phyloP scores from a whole-genome alignment of 2,797 vertebrate species.

The Fistularia commersonii region DNA sequence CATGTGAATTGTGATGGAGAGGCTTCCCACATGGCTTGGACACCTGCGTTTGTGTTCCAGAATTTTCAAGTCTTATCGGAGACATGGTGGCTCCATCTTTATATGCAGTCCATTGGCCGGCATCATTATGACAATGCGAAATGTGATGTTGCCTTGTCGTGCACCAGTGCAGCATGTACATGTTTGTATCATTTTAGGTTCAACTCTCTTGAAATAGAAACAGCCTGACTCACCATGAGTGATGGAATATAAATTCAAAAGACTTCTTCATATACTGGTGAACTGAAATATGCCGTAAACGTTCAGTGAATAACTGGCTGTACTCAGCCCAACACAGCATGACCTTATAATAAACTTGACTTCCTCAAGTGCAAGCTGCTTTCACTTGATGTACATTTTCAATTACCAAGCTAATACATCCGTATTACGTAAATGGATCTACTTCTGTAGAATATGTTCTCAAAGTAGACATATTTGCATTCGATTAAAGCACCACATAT shows the following conservation, averaged over 20 bases:
- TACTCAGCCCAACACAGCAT: conserved; percentile 35
- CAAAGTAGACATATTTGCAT: conserved; percentile 31
- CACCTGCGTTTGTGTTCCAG: no score
- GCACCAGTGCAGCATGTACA: conserved; percentile 64
- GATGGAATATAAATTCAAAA: conserved; percentile 25
- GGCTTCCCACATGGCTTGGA: no score
- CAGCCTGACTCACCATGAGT: conserved; percentile 35
- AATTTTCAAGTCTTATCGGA: no score
- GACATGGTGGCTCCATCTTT: no score
- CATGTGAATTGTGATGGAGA: no score
- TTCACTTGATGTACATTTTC: conserved; percentile 39
- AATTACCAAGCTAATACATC: conserved; percentile 23
- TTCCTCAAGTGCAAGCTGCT: conserved; percentile 43
- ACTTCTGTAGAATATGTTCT: conserved; percentile 33
- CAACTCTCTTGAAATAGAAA: conserved; percentile 34
- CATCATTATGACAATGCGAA: conserved; percentile 44
- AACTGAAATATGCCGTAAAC: conserved; percentile 29
- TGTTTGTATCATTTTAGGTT: conserved; percentile 59
- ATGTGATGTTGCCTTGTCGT: conserved; percentile 44
- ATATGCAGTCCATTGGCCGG: no score
- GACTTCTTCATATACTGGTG: conserved; percentile 12
- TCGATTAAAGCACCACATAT: conserved; percentile 42
- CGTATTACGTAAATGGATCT: conserved; percentile 23
- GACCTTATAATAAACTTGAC: conserved; percentile 33
- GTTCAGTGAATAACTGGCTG: conserved; percentile 22